phyloP scores from a whole-genome alignment of 2,797 vertebrate species.

The Siniperca obscura region DNA sequence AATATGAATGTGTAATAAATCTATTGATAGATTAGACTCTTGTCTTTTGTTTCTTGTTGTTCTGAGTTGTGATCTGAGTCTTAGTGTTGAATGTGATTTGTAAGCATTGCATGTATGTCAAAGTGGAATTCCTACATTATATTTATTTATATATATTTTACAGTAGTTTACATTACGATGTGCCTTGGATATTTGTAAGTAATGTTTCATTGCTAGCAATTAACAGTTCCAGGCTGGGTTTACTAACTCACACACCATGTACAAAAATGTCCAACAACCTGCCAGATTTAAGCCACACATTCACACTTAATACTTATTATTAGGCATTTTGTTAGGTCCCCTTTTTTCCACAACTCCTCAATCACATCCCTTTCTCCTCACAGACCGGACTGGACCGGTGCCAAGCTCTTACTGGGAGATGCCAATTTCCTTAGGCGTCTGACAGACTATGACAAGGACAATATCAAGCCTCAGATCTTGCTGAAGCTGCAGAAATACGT shows the following conservation, averaged over 20 bases:
- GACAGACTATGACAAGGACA: constrained; percentile 89
- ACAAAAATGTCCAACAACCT: not conserved
- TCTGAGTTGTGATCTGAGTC: not conserved
- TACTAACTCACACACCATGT: not conserved
- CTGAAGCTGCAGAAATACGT: constrained; percentile 88
- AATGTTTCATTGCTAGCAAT: not conserved
- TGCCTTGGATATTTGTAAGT: not conserved
- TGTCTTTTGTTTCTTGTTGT: not conserved
- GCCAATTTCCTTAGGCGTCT: constrained; percentile 87
- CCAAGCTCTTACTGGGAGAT: constrained; percentile 89
- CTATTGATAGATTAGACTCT: not conserved
- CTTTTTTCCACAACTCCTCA: not conserved
- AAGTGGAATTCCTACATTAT: not conserved
- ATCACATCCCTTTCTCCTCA: constrained; percentile 28
- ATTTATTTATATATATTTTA: too few relatives aligned
- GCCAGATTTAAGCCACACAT: not conserved
- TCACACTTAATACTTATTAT: not conserved
- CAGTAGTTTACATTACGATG: not conserved
- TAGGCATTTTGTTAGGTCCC: not conserved
- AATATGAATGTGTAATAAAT: not conserved
- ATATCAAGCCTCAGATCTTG: constrained; percentile 87
- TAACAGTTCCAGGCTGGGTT: not conserved
- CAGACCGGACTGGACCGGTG: constrained; percentile 88
- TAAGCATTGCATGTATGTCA: not conserved
- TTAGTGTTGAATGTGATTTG: not conserved